Conservation (phyloP, 1,140 invertebrate genomes). For the Pseudomyrmex cubaensis region DNA sequence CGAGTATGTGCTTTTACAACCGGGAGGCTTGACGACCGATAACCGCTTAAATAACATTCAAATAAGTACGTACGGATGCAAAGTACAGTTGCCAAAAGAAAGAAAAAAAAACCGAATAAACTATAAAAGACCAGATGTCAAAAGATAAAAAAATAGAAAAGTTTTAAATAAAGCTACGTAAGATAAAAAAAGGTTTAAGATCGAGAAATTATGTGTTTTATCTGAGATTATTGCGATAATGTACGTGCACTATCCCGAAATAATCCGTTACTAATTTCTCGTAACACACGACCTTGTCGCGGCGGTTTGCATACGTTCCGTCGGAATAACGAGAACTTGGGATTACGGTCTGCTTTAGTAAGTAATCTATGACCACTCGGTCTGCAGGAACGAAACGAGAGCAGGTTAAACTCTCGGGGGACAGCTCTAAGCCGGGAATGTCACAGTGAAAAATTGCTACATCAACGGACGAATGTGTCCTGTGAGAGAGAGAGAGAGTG, state of each 20-base stretch:
- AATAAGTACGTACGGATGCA: slow-evolving; percentile 17
- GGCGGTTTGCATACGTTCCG: slow-evolving; percentile 8
- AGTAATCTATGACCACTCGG: slow-evolving; percentile 58
- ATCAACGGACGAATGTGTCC: slow-evolving; percentile 50
- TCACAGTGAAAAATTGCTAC: slow-evolving; percentile 57
- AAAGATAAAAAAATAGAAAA: neutral
- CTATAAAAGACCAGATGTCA: neutral
- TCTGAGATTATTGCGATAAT: too few relatives aligned
- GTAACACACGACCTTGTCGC: neutral
- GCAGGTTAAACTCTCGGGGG: slow-evolving; percentile 48
- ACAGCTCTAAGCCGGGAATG: slow-evolving; percentile 56
- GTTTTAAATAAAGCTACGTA: neutral
- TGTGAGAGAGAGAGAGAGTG: neutral
- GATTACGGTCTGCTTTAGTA: slow-evolving; percentile 47
- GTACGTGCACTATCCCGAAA: too few relatives aligned
- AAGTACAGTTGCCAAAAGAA: too few relatives aligned
- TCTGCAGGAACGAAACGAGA: slow-evolving; percentile 45
- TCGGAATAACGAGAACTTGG: slow-evolving; percentile 29
- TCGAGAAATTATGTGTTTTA: neutral
- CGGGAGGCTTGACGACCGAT: slow-evolving; percentile 16
- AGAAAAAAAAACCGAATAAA: too few relatives aligned
- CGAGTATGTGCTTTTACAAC: slow-evolving; percentile 4
- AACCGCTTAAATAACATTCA: slow-evolving; percentile 5
- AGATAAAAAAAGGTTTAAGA: neutral
- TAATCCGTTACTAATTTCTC: slow-evolving; percentile 9